Conservation (phyloP, 2,888 invertebrate species). For the Phalera bucephala region DNA sequence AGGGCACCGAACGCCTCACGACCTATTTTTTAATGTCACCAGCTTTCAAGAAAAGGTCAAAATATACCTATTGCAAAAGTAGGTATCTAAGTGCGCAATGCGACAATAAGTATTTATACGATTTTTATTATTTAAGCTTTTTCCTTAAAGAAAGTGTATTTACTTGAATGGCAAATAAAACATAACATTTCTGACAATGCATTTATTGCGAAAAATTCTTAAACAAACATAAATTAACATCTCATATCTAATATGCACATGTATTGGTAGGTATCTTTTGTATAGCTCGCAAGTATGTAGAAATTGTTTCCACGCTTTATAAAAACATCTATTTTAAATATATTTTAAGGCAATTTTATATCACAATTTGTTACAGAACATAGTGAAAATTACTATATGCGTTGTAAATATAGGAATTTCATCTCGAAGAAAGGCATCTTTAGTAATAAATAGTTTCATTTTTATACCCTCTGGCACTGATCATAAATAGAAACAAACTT, state of each 20-base stretch:
- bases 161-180: slow-evolving; percentile 21
- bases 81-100: slow-evolving; percentile 23
- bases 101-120: slow-evolving; percentile 7
- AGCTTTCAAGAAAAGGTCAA: slow-evolving; percentile 17
- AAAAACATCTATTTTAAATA: slow-evolving; percentile 23
- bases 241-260: slow-evolving; percentile 46
- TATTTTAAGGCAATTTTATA: slow-evolving; percentile 66
- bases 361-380: slow-evolving; percentile 53
- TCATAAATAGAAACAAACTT: slow-evolving; percentile 43
- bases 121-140: no score
- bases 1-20: neutral
- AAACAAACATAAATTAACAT: slow-evolving; percentile 58
- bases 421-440: slow-evolving; percentile 24
- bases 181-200: slow-evolving; percentile 25
- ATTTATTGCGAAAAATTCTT: slow-evolving; percentile 56
- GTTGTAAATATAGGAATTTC: slow-evolving; percentile 29
- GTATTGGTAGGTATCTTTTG: slow-evolving; percentile 44
- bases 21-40: slow-evolving; percentile 24
- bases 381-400: slow-evolving; percentile 22
- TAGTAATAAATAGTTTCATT: slow-evolving; percentile 23
- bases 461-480: slow-evolving; percentile 39
- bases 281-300: slow-evolving; percentile 36
- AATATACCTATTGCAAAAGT: slow-evolving; percentile 6
- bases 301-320: slow-evolving; percentile 10
- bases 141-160: no score